Base-by-base conservation (phyloP, 2,113 vertebrate genomes). In the Oceanodroma tethys region DNA sequence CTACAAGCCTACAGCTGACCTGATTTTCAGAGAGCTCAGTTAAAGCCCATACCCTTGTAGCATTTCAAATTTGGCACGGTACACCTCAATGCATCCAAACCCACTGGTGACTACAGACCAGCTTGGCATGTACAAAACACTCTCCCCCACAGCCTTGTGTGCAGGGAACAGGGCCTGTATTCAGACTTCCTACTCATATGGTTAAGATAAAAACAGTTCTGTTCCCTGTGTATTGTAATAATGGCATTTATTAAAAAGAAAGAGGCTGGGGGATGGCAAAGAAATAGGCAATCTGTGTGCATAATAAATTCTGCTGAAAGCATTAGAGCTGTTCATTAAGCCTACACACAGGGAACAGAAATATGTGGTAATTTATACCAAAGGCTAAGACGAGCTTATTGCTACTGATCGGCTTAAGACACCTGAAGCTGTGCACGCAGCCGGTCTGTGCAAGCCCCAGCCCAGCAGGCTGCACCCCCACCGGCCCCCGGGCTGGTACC, bases 241-340 rank as follows among this genome's bases (percentile, higher is more conserved):
- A 95, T 55, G 53, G 19, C 73, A 91, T 88, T 86, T 81, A 92
- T 86, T 88, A 59, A 59, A 66, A 79, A 63, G 65, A 67, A 93
- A 88, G 73, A 86, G 26, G 32, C 52, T 81, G 29, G 36, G 21
- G 50, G 13, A 59, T 80, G 40, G 78, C 81, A 85, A 92, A 73
- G 59, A 90, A 95, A 93, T 59, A 74, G 34, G 72, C 63, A 95
- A 89, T 88, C 34, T 93, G 26, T 83, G 55, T 94, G 67, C 63
- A 84, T 88, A 96, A 88, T 81, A 86, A 81, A 75, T 90, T 90
- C 67, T 74, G 55, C 22, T 95, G 82, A 89, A 91, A 84, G 55
- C 80, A 84, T 92, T 88, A 86, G 55, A 88, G 68, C 52, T 79
- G 38, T 70, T 90, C 76, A 84, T 92, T 95, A 92, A 90, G 34